Evolutionary conservation across 2,888 invertebrate species (phyloP).

Genomic region (Apoda limacodes): DNA sequence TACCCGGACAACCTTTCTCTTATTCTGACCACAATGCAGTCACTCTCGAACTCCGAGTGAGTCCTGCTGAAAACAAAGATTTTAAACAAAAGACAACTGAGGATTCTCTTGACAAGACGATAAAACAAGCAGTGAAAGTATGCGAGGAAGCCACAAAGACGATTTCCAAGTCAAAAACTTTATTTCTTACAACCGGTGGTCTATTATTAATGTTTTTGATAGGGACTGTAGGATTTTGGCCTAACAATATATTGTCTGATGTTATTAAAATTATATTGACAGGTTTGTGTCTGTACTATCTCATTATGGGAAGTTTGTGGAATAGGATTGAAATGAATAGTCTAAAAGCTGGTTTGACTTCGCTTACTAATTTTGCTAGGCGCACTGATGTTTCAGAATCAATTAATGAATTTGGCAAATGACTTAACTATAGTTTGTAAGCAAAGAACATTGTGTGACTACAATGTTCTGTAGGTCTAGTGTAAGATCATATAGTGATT

Average conservation of each 20-base stretch:
- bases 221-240: slow-evolving; percentile 60
- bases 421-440: not conserved
- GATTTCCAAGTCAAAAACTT: slow-evolving; percentile 57
- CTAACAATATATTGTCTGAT: slow-evolving; percentile 58
- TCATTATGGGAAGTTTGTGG: slow-evolving; percentile 87
- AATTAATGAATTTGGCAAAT: slow-evolving; percentile 5
- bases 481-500: no score
- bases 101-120: slow-evolving; percentile 34
- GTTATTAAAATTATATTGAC: slow-evolving; percentile 73
- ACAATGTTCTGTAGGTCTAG: not conserved
- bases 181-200: slow-evolving; percentile 64
- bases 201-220: slow-evolving; percentile 64
- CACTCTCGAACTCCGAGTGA: slow-evolving; percentile 58
- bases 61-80: slow-evolving; percentile 15
- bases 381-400: slow-evolving; percentile 26
- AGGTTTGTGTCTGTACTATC: slow-evolving; percentile 73
- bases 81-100: slow-evolving; percentile 20
- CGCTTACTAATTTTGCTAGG: slow-evolving; percentile 71
- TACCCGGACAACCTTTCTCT: slow-evolving; percentile 79
- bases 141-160: slow-evolving; percentile 67
- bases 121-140: slow-evolving; percentile 71
- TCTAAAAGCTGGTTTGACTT: slow-evolving; percentile 77
- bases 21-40: slow-evolving; percentile 95
- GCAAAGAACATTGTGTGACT: slow-evolving; percentile 4
- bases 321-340: slow-evolving; percentile 84